phyloP scores from a whole-genome alignment of 2,113 vertebrate species.

The Dascyllus trimaculatus region DNA sequence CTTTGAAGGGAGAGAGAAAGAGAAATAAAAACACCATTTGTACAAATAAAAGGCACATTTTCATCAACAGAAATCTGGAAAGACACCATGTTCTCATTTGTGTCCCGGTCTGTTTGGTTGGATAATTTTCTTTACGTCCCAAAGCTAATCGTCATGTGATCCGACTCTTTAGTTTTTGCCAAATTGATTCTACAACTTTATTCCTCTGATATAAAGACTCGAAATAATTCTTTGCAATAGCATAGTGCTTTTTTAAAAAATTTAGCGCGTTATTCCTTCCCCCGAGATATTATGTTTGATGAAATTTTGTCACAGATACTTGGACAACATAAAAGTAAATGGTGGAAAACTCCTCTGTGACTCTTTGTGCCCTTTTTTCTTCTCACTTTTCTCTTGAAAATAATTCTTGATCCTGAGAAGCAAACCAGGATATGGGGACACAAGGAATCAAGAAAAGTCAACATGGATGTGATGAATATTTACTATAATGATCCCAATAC shows the following conservation, averaged over 20 bases:
- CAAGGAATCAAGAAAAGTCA: conserved; percentile 32
- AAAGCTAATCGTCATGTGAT: conserved; percentile 34
- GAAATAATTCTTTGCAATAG: conserved; percentile 14
- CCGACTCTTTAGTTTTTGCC: too few species aligned
- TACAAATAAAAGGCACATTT: conserved; percentile 83
- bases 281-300: conserved; percentile 46
- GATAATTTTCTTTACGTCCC: conserved; percentile 44
- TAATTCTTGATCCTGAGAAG: conserved; percentile 20
- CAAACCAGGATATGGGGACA: conserved; percentile 24
- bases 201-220: conserved; percentile 31
- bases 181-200: conserved; percentile 32
- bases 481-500: neutral
- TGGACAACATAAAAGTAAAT: conserved; percentile 14
- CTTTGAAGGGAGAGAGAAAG: conserved; percentile 64
- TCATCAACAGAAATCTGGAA: conserved; percentile 65
- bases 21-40: conserved; percentile 45
- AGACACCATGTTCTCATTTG: conserved; percentile 66
- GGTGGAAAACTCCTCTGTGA: neutral
- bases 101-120: conserved; percentile 56
- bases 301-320: conserved; percentile 45
- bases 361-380: conserved; percentile 35
- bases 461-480: neutral
- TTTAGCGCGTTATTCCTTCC: conserved; percentile 32
- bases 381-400: neutral
- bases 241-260: conserved; percentile 20